Percentiles rank a stretch among this genome's conserved stretches.
Conservation (phyloP, 2,888 invertebrate genomes). For the Panopea generosa region DNA sequence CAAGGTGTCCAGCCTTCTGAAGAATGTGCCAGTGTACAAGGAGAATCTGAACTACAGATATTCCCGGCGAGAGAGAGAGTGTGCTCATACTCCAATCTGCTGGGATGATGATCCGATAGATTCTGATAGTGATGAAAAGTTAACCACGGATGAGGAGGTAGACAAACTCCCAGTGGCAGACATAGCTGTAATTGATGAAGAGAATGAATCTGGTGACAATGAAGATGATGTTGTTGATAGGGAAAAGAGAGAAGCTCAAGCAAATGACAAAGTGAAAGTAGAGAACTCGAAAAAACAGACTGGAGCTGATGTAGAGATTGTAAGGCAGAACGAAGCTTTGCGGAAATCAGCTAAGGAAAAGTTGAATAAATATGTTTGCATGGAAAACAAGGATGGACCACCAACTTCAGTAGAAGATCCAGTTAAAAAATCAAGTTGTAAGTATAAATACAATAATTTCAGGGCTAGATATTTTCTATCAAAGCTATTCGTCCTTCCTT, state of each 20-base stretch:
- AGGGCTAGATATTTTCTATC: background rate
- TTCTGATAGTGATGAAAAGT: constrained; percentile 53
- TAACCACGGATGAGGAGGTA: constrained; percentile 45
- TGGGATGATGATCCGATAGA: constrained; percentile 66
- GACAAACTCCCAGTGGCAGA: constrained; percentile 52
- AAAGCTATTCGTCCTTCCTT: background rate
- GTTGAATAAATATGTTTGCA: constrained; percentile 65
- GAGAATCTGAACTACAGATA: constrained; percentile 72
- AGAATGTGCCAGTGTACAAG: constrained; percentile 69
- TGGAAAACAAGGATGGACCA: constrained; percentile 63
- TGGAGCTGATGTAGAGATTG: constrained; percentile 47
- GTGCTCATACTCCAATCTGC: constrained; percentile 73
- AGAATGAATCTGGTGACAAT: too few relatives aligned
- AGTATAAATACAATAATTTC: constrained; percentile 8
- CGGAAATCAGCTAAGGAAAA: constrained; percentile 64
- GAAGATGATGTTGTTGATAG: constrained; percentile 37
- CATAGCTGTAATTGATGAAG: constrained; percentile 52
- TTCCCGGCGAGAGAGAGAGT: constrained; percentile 71
- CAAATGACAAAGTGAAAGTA: constrained; percentile 34
- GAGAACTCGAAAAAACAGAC: constrained; percentile 12
- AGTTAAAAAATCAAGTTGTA: constrained; percentile 37
- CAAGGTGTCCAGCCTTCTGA: constrained; percentile 65
- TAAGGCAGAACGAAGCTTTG: constrained; percentile 53
- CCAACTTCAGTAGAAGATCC: constrained; percentile 10
- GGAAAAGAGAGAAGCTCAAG: constrained; percentile 52